Percentiles rank a stretch among this genome's conserved stretches.
Conservation (phyloP, 2,888 invertebrate genomes). For the Hermaeophaga mercurialis region DNA sequence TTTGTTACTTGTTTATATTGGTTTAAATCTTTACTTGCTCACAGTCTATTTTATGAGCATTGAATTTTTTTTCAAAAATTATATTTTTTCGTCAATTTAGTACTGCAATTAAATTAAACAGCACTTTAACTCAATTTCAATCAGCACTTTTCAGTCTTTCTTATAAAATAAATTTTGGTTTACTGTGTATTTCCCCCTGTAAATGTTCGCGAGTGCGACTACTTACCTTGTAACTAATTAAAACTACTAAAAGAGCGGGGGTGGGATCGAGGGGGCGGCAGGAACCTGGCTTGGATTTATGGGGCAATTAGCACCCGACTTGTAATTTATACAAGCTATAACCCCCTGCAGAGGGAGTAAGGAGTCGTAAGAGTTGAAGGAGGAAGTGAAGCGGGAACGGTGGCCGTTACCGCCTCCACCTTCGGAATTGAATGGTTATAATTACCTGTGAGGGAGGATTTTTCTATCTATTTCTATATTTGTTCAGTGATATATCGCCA, state of each 20-base stretch:
- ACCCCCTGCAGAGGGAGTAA: slow-evolving; percentile 44
- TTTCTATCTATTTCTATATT: slow-evolving; percentile 13
- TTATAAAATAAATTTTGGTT: no score
- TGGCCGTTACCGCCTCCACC: slow-evolving; percentile 21
- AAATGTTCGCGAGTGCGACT: not conserved
- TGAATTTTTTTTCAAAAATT: no score
- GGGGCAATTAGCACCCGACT: slow-evolving; percentile 50
- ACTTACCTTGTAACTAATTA: slow-evolving; percentile 46
- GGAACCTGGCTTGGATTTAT: slow-evolving; percentile 45
- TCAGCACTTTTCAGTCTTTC: no score
- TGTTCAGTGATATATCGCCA: no score
- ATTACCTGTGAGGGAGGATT: slow-evolving; percentile 41
- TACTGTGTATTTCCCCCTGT: not conserved
- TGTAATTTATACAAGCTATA: slow-evolving; percentile 50
- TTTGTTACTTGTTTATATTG: no score
- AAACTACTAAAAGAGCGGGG: slow-evolving; percentile 48
- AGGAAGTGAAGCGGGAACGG: slow-evolving; percentile 12
- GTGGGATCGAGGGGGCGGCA: slow-evolving; percentile 37
- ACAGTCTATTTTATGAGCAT: no score
- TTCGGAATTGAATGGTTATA: slow-evolving; percentile 46
- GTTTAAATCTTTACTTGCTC: no score
- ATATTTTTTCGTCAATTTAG: no score
- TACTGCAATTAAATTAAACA: not conserved
- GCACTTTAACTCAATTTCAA: no score
- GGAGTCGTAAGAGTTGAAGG: slow-evolving; percentile 34